These are phyloP conservation scores for Carabus problematicus DNA, from an alignment of 2,888 invertebrate genomes.

Conservation along the genomic window DNA sequence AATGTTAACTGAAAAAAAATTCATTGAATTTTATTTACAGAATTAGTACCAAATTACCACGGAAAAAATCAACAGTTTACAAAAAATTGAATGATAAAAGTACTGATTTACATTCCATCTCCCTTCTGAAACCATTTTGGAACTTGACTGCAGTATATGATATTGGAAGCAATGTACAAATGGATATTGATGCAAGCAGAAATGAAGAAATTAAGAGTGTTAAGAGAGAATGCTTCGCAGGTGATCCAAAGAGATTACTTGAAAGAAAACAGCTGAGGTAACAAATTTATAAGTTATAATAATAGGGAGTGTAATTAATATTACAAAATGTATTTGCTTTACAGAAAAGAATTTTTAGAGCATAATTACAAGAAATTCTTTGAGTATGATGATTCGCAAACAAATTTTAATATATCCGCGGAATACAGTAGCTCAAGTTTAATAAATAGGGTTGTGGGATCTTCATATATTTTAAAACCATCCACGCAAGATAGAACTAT, in stretches of 20 bases:
- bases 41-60: not conserved
- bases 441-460: too few relatives aligned
- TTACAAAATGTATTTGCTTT: too few relatives aligned
- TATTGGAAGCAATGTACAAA: constrained; percentile 44
- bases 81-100: not conserved
- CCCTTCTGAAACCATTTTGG: constrained; percentile 49
- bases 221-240: constrained; percentile 51
- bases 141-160: constrained; percentile 48
- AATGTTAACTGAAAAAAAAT: not conserved
- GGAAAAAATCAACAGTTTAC: not conserved
- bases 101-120: not conserved
- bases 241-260: constrained; percentile 48
- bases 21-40: too few relatives aligned
- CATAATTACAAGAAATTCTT: too few relatives aligned
- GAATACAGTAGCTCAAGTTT: too few relatives aligned
- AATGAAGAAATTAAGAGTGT: constrained; percentile 48
- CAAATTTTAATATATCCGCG: too few relatives aligned
- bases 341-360: too few relatives aligned
- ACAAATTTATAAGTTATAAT: not conserved
- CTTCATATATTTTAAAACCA: too few relatives aligned
- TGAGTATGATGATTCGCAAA: too few relatives aligned
- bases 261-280: constrained; percentile 50
- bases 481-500: too few relatives aligned
- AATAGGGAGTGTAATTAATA: too few relatives aligned
- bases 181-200: constrained; percentile 48